Evolutionary conservation across 2,113 vertebrate species (phyloP), one percentile per base, ranked within the genome.

Genomic region (Gallinago paraguaiae): DNA sequence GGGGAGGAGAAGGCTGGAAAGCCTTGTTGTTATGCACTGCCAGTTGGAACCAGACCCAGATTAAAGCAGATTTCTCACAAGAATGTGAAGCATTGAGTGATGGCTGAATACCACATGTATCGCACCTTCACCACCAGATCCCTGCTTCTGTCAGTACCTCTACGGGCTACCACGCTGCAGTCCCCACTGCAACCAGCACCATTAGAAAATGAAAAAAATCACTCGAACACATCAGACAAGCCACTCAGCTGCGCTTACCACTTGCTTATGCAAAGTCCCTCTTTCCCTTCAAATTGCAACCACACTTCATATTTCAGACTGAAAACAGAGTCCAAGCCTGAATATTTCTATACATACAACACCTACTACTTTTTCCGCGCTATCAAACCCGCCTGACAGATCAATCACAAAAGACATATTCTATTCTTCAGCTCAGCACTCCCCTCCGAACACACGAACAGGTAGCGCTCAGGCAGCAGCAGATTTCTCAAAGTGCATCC

Each of bases 41-140:
- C 96, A 96, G 96, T 97, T 96, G 96, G 96, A 97, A 97, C 93
- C 93, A 96, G 95, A 96, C 96, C 93, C 95, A 95, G 95, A 97
- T 96, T 96, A 96, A 97, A 96, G 94, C 96, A 96, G 96, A 97
- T 96, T 96, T 97, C 96, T 96, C 95, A 94, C 96, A 96, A 96
- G 96, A 97, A 97, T 96, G 96, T 95, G 94, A 97, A 80, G 96
- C 95, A 97, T 93, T 95, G 94, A 97, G 92, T 97, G 96, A 96
- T 97, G 94, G 94, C 95, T 97, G 96, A 96, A 91, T 96, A 96
- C 96, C 93, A 96, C 96, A 94, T 96, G 90, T 95, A 97, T 97
- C 87, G 46, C 96, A 97, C 96, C 96, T 97, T 96, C 94, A 92
- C 93, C 95, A 97, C 81, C 92, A 94, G 95, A 96, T 96, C 94